Evolutionary conservation across 2,113 vertebrate species (phyloP).

Genomic region (Suricata suricatta): DNA sequence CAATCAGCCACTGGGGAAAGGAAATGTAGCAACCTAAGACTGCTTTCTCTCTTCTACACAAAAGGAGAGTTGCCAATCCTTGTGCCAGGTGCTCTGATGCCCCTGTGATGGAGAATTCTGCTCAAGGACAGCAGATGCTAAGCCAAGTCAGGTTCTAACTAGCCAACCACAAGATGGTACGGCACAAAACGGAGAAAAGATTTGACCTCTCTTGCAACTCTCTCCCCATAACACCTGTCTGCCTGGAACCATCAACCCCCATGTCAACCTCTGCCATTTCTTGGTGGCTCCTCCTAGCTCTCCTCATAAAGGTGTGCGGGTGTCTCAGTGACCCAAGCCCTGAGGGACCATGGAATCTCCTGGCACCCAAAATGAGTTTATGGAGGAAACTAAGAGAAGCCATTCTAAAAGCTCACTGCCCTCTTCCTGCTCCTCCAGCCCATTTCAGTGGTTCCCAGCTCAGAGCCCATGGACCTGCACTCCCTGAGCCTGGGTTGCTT

Average conservation of each 20-base stretch:
- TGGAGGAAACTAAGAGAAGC: background rate
- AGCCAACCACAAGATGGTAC: background rate
- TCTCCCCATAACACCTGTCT: background rate
- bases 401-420: background rate
- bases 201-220: background rate
- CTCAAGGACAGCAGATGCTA: background rate
- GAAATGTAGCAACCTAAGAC: background rate
- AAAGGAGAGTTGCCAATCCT: background rate
- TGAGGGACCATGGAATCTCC: background rate
- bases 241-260: background rate
- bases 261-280: background rate
- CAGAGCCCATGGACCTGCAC: background rate
- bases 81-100: background rate
- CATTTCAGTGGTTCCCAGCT: background rate
- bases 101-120: background rate
- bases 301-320: rapidly evolving
- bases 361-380: background rate
- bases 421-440: background rate
- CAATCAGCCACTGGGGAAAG: background rate
- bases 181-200: background rate
- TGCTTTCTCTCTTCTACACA: conserved; percentile 45
- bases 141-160: background rate
- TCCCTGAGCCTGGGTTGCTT: background rate
- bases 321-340: background rate
- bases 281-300: background rate